Evolutionary conservation across 2,888 invertebrate genomes (phyloP).

Genomic region (Scaptomyza reducta): DNA sequence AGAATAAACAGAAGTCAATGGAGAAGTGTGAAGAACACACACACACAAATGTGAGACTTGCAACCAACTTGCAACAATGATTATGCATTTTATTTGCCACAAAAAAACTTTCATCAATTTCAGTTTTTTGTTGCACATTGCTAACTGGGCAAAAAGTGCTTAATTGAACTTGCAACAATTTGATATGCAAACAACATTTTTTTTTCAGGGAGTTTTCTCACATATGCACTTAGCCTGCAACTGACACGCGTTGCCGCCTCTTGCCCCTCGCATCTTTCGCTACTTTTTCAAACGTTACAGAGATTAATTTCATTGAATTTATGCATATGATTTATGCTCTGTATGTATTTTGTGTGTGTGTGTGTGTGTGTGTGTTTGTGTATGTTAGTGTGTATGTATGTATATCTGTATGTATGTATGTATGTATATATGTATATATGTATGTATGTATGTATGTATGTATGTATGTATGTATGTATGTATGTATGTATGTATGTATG

Average conservation of each 20-base stretch:
- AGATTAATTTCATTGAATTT: constrained; percentile 49
- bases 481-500: no score
- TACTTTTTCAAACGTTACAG: background rate
- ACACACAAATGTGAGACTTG: background rate
- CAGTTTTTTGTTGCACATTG: no score
- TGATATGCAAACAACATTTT: no score
- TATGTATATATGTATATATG: background rate
- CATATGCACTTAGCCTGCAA: constrained; percentile 7
- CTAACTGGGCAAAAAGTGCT: no score
- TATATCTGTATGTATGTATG: constrained; percentile 14
- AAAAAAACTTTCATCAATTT: background rate
- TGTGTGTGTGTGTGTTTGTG: constrained; percentile 10
- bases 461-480: no score
- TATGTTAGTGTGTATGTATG: constrained; percentile 10
- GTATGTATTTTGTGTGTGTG: background rate
- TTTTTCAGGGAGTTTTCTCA: background rate
- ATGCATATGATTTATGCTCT: constrained; percentile 61
- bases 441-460: no score
- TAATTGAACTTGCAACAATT: no score
- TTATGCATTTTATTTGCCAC: background rate
- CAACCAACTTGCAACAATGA: no score
- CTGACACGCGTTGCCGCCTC: constrained; percentile 2
- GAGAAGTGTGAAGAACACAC: background rate
- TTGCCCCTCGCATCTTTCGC: background rate
- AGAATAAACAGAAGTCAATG: background rate